phyloP scores from a whole-genome alignment of 2,888 invertebrate species.

The Rhodophaea formosa region DNA sequence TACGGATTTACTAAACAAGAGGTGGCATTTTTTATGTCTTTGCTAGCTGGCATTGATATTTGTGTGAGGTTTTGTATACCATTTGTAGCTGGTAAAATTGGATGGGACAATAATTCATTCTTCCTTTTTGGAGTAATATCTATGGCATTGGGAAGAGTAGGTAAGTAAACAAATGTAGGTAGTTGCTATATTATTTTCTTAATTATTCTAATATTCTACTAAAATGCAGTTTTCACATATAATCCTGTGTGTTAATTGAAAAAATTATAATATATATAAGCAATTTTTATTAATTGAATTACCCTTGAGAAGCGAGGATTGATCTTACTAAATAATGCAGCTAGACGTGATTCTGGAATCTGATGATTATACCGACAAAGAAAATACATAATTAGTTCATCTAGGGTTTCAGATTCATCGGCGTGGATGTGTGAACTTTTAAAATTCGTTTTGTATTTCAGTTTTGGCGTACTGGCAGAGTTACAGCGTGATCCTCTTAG shows the following conservation, averaged over 20 bases:
- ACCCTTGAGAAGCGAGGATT: too few species aligned
- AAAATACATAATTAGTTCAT: too few species aligned
- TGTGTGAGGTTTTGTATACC: slow-evolving; percentile 85
- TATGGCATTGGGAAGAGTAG: slow-evolving; percentile 85
- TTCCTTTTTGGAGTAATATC: slow-evolving; percentile 85
- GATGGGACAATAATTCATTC: slow-evolving; percentile 86
- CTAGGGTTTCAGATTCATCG: too few species aligned
- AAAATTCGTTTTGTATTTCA: slow-evolving; percentile 38
- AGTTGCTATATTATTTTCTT: too few species aligned
- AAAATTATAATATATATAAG: too few species aligned
- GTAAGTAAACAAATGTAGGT: slow-evolving; percentile 55
- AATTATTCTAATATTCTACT: too few species aligned
- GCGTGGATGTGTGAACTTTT: slow-evolving; percentile 33
- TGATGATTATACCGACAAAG: too few species aligned
- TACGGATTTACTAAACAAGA: slow-evolving; percentile 82
- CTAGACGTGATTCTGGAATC: too few species aligned
- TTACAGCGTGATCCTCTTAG: slow-evolving; percentile 76
- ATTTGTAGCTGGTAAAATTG: slow-evolving; percentile 84
- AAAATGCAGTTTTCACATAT: too few species aligned
- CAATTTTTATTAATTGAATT: too few species aligned
- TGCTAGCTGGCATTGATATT: slow-evolving; percentile 84
- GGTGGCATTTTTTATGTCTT: slow-evolving; percentile 86
- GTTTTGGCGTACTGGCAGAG: slow-evolving; percentile 83
- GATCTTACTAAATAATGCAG: too few species aligned
- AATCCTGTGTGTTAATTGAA: too few species aligned